Conservation (phyloP, 2,888 invertebrate genomes). For the Bugulina stolonifera region DNA sequence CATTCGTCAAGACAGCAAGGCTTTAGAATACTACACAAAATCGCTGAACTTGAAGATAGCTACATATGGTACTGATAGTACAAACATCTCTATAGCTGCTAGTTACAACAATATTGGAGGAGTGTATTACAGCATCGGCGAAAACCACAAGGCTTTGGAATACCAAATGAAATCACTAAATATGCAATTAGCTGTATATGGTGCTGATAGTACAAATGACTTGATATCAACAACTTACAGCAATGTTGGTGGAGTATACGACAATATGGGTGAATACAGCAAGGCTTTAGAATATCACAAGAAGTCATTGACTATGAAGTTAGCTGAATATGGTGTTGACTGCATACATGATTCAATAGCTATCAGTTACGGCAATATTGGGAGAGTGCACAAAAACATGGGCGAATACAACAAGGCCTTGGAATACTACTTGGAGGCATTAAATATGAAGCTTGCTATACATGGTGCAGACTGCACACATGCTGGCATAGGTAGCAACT, state of each 20-base stretch:
- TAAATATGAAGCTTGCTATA: background rate
- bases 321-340: background rate
- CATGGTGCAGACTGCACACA: background rate
- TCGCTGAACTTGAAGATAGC: background rate
- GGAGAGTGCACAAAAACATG: background rate
- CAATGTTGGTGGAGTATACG: background rate
- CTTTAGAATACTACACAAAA: slow-evolving; percentile 6
- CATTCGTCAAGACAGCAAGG: background rate
- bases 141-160: background rate
- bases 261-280: background rate
- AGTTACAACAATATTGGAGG: background rate
- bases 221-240: background rate
- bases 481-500: background rate
- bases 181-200: background rate
- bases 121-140: background rate
- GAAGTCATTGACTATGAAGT: background rate
- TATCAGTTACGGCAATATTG: background rate
- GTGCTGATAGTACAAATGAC: background rate
- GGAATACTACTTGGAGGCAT: no score
- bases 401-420: background rate
- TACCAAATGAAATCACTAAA: background rate
- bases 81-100: background rate
- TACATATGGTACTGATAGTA: background rate
- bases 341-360: background rate
- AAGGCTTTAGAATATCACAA: background rate